A percentile compares a stretch with the other conserved stretches of the same genome.
These are phyloP conservation scores for Tenthredo mesomela DNA, from an alignment of 2,888 invertebrate species.

Conservation along the genomic window DNA sequence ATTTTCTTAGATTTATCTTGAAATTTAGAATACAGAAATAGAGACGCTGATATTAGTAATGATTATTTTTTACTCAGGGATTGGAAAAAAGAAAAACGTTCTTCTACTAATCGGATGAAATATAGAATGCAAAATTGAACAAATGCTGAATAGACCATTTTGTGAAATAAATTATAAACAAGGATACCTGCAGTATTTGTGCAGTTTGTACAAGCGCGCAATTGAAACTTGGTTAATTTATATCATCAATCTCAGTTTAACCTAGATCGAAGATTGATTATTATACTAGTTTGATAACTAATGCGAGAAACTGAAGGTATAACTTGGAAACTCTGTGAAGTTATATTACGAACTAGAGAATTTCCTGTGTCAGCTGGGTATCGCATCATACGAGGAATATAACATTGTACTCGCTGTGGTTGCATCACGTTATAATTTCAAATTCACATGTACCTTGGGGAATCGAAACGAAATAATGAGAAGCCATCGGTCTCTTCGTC, in stretches of 20 bases:
- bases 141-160: neutral
- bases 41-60: neutral
- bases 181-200: neutral
- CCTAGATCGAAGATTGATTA: conserved; percentile 43
- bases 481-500: conserved; percentile 25
- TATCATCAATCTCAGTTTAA: conserved; percentile 26
- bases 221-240: conserved; percentile 21
- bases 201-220: neutral
- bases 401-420: neutral
- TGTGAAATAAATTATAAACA: neutral
- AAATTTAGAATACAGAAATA: neutral
- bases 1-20: neutral
- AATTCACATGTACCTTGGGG: neutral
- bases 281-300: conserved; percentile 37
- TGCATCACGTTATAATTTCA: conserved; percentile 13
- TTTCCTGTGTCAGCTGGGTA: conserved; percentile 26
- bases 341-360: conserved; percentile 15
- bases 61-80: neutral
- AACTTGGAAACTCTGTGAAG: conserved; percentile 29
- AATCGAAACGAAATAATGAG: conserved; percentile 34
- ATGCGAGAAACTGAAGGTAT: conserved; percentile 10
- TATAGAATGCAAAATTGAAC: neutral
- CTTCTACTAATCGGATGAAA: neutral
- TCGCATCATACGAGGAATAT: neutral
- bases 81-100: too few relatives aligned